phyloP scores from a whole-genome alignment of 2,113 vertebrate genomes.

The Psephotus haematonotus region DNA sequence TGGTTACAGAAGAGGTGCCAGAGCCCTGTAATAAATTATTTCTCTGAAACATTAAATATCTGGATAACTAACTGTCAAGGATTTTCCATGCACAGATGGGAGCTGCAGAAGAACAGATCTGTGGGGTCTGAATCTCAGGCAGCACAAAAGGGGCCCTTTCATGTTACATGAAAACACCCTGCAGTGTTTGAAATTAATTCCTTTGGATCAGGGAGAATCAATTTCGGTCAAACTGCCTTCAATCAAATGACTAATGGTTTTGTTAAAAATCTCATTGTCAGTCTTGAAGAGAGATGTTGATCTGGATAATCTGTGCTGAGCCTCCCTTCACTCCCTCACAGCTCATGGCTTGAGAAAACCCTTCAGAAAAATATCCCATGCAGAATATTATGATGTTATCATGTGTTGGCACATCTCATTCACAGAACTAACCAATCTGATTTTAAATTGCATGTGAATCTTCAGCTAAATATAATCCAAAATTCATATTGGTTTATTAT shows the following conservation, averaged over 20 bases:
- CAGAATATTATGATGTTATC: slow-evolving; percentile 15
- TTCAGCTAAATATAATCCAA: slow-evolving; percentile 29
- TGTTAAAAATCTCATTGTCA: slow-evolving; percentile 68
- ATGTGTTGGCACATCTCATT: neutral
- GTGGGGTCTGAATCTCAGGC: slow-evolving; percentile 59
- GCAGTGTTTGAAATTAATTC: slow-evolving; percentile 72
- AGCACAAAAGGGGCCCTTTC: slow-evolving; percentile 61
- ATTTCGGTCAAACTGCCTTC: slow-evolving; percentile 69
- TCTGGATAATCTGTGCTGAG: slow-evolving; percentile 46
- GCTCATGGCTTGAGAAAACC: slow-evolving; percentile 38
- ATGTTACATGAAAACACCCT: slow-evolving; percentile 62
- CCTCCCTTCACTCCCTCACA: slow-evolving; percentile 1
- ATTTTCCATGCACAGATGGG: slow-evolving; percentile 49
- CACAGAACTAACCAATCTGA: neutral
- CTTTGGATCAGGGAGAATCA: slow-evolving; percentile 67
- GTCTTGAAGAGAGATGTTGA: slow-evolving; percentile 49
- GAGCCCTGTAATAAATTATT: slow-evolving; percentile 44
- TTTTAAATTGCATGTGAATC: neutral
- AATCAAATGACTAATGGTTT: slow-evolving; percentile 68
- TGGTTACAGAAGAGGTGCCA: slow-evolving; percentile 4
- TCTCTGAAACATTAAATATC: slow-evolving; percentile 37
- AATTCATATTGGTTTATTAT: slow-evolving; percentile 6
- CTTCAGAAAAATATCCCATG: slow-evolving; percentile 42
- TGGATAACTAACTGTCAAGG: slow-evolving; percentile 17
- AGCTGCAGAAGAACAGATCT: slow-evolving; percentile 39